Evolutionary conservation across 2,113 vertebrate species (phyloP).

Genomic region (Peucedramus taeniatus): DNA sequence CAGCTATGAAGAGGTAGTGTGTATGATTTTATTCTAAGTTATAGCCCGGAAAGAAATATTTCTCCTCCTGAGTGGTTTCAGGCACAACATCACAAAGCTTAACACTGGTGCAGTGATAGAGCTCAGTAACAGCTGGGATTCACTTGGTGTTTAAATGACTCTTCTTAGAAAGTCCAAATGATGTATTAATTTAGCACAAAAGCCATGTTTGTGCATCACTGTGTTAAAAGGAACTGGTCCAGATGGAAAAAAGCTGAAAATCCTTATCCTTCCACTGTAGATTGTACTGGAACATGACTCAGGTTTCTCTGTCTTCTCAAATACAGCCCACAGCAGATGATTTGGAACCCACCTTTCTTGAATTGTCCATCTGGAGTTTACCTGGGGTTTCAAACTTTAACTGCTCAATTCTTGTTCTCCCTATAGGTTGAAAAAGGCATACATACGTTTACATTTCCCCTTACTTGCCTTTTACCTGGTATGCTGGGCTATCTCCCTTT

Average conservation of each 20-base stretch:
- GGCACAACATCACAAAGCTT: neutral
- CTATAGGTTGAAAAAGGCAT: neutral
- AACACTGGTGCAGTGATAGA: neutral
- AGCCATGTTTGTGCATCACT: neutral
- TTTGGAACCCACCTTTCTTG: neutral
- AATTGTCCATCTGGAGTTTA: neutral
- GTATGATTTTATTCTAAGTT: neutral
- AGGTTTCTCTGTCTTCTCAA: neutral
- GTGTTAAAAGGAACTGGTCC: neutral
- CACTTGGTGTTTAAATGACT: neutral
- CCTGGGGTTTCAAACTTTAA: neutral
- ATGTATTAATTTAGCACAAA: neutral
- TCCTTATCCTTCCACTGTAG: neutral
- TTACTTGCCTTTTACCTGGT: neutral
- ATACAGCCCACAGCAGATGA: neutral
- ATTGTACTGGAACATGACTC: neutral
- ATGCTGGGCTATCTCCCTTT: neutral
- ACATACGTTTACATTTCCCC: neutral
- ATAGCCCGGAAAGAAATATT: neutral
- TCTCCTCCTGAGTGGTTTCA: neutral
- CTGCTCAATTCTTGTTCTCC: neutral
- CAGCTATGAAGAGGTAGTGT: neutral
- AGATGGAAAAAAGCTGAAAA: neutral
- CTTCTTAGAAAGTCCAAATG: neutral
- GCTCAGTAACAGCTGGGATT: neutral